These are phyloP conservation scores for Eutrigla gurnardus DNA, from an alignment of 2,797 vertebrate genomes.

Conservation along the genomic window DNA sequence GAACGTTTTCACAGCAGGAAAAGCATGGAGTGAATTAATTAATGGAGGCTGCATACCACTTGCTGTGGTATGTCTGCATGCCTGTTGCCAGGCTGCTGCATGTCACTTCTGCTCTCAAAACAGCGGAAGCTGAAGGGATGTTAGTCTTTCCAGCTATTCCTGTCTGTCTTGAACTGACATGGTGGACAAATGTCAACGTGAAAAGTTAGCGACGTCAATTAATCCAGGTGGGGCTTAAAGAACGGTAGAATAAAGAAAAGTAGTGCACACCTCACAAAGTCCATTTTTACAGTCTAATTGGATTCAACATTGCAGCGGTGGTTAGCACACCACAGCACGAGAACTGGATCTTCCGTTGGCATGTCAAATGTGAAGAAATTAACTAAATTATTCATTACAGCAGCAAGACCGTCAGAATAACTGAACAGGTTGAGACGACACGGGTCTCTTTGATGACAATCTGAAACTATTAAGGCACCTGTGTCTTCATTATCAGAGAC, in stretches of 20 bases:
- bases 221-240: not conserved
- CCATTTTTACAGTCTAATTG: conserved; percentile 1
- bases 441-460: conserved; percentile 64
- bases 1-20: not conserved
- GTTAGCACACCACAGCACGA: conserved; percentile 1
- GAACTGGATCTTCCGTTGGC: conserved; percentile 27
- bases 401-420: conserved; percentile 57
- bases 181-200: not conserved
- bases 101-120: not conserved
- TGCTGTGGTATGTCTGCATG: not conserved
- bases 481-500: conserved; percentile 52
- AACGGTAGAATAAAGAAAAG: not conserved
- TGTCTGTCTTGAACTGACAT: not conserved
- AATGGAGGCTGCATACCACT: not conserved
- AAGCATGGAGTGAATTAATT: not conserved
- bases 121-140: not conserved
- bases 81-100: no score
- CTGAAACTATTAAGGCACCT: conserved; percentile 63
- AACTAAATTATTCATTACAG: conserved; percentile 72
- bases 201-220: not conserved
- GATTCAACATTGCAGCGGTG: conserved; percentile 7
- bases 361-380: conserved; percentile 35
- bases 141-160: not conserved
- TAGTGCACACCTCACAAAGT: not conserved
- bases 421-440: conserved; percentile 60